A percentile compares a stretch with the other conserved stretches of the same genome.
Evolutionary conservation across 2,797 vertebrate species (phyloP).

Genomic region (Orientallactaga sibirica): DNA sequence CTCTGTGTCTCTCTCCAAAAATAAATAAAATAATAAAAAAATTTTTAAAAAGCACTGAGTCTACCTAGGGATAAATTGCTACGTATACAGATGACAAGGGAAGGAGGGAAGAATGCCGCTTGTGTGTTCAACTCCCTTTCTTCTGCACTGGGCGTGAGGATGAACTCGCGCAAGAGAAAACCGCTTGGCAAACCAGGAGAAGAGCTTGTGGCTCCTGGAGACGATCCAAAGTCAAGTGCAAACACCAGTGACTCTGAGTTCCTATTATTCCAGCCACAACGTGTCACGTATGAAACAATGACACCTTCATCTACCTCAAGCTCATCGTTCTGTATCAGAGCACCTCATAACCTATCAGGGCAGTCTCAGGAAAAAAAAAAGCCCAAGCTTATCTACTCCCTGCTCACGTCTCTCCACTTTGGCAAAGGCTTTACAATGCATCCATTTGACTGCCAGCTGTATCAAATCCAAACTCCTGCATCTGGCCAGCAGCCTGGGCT

Average conservation of each 20-base stretch:
- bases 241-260: not conserved
- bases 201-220: not conserved
- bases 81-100: not conserved
- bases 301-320: not conserved
- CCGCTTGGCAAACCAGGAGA: not conserved
- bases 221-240: not conserved
- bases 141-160: not conserved
- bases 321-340: not conserved
- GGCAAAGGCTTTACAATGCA: not conserved
- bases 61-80: not conserved
- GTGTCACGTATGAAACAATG: constrained; percentile 6
- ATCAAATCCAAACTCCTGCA: not conserved
- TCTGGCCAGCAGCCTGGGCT: not conserved
- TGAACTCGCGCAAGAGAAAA: not conserved
- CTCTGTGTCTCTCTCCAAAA: no score
- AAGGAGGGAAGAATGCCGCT: not conserved
- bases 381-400: not conserved
- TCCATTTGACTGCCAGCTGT: not conserved
- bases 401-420: not conserved
- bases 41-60: not conserved
- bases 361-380: not conserved
- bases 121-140: not conserved
- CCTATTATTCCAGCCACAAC: not conserved
- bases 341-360: not conserved
- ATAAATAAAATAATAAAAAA: no score